Base-by-base conservation (phyloP, 2,888 invertebrate genomes). In the Drosophila multiciliata region DNA sequence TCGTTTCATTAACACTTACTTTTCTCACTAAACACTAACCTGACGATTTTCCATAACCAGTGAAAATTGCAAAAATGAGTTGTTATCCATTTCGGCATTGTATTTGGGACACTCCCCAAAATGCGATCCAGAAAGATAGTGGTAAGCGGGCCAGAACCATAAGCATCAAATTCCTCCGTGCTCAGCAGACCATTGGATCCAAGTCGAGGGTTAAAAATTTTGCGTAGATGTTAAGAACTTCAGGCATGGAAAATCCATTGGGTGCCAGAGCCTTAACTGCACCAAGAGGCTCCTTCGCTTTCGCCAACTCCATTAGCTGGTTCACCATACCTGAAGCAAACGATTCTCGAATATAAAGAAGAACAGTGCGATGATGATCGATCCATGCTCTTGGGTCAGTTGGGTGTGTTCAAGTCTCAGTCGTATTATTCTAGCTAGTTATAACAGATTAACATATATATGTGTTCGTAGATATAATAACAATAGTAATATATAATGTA, bases 21-120 rank as follows among this genome's bases (percentile, higher is more conserved):
- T 26, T 49, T 3, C 15, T 23, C 17, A 26, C 49, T 20, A 0
- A 42, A 42, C 35, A 9, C 62, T 40, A 92, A 99, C 98, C 74
- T 96, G 95, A 26, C 98, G 95, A 93, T 99, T 98, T 93, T 99
- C 98, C 77, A 99, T 93, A 0, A 99, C 99, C 38, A 99, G 94
- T 0, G 98, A 98, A 92, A 99, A 96, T 92, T 99, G 98, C 32
- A 99, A 94, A 92, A 98, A 99, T 0, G 98, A 98, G 93, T 99
- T 99, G 94, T 99, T 99, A 93, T 99, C 99, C 97, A 98, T 98
- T 93, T 98, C 97, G 0, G 97, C 97, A 83, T 98, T 97, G 92
- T 98, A 99, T 0, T 99, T 99, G 5, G 98, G 95, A 89, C 98
- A 98, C 90, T 98, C 98, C 92, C 99, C 98, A 93, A 99, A 0